Percentiles rank a stretch among this genome's conserved stretches.
phyloP scores from a whole-genome alignment of 1,140 invertebrate genomes.

The Copidosoma floridanum region DNA sequence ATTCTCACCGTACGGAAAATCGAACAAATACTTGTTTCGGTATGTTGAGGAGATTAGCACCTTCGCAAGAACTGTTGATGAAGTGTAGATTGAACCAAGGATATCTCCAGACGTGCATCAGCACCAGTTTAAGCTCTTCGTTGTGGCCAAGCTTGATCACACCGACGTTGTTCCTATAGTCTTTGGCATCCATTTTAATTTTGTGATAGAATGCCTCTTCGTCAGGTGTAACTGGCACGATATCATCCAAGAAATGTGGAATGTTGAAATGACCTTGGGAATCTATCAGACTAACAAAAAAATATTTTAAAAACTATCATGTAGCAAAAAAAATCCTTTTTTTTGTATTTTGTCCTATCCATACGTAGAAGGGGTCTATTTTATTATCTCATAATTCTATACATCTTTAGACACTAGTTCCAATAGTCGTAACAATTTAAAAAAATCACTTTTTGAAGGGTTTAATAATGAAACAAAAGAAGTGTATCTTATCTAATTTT shows the following conservation, averaged over 20 bases:
- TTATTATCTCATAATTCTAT: no score
- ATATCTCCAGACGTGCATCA: constrained; percentile 46
- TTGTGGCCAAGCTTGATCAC: constrained; percentile 38
- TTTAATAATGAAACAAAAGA: no score
- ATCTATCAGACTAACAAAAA: no score
- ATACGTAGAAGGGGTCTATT: no score
- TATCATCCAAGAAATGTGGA: constrained; percentile 53
- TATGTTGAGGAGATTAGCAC: constrained; percentile 22
- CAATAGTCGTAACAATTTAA: no score
- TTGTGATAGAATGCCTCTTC: constrained; percentile 58
- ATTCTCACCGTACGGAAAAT: constrained; percentile 32
- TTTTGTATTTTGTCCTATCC: no score
- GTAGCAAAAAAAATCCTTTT: no score
- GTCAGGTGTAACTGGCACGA: constrained; percentile 56
- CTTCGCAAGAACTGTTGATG: constrained; percentile 22
- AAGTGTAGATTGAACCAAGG: constrained; percentile 36
- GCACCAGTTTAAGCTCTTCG: constrained; percentile 44
- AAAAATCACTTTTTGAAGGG: no score
- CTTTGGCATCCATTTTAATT: constrained; percentile 62
- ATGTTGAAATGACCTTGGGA: constrained; percentile 35
- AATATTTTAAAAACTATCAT: no score
- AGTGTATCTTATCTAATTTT: no score
- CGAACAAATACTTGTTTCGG: constrained; percentile 23
- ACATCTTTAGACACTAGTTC: no score
- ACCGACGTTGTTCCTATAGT: constrained; percentile 58